Base-by-base conservation (phyloP, 2,888 invertebrate genomes). In the Ophraella communa region DNA sequence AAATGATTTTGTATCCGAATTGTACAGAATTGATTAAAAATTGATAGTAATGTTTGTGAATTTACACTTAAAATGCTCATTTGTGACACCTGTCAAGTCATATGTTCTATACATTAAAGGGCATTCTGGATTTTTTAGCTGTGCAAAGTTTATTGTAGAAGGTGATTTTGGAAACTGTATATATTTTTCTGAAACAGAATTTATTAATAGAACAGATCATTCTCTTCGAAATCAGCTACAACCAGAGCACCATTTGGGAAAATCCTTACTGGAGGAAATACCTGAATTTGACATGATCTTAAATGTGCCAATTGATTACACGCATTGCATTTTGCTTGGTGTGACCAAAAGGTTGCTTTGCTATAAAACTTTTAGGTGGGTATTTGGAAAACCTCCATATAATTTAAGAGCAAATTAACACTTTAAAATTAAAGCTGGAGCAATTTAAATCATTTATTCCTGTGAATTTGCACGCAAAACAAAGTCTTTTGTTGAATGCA, bases 401-500 rank as follows among this genome's bases (percentile, higher is more conserved):
- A 64, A 67, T 62, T 51, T 67, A 23, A 54, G 64, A 18, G 58
- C 64, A 20, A 20, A 42, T 64, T 45, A 45, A 45, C 30, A 14
- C n/a, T 21, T 51, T 62, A 44, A 33, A 20, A 54, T 11, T 35
- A 21, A 33, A 51, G 3, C 42, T 65, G n/a, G 21, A 21, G 23
- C 52, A 58, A 58, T 17, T 62, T 24, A 64, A 65, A 59, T 62
- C 57, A 30, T 62, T 51, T 51, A 62, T 67, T 35, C 64, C 67
- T 64, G 54, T 57, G 64, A 64, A 54, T 64, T 66, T 60, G 24
- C 56, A 20, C 52, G 66, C 8, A 67, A 67, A 47, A 49, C 67
- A 10, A 52, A 62, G 18, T 53, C 67, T 24, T 30, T 64, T 30
- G 20, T 24, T 49, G 67, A 67, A 5, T 67, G 67, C 57, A 67